A percentile compares a stretch with the other conserved stretches of the same genome.
These are phyloP conservation scores for Melieria omissa DNA, from an alignment of 2,888 invertebrate species.

Conservation along the genomic window DNA sequence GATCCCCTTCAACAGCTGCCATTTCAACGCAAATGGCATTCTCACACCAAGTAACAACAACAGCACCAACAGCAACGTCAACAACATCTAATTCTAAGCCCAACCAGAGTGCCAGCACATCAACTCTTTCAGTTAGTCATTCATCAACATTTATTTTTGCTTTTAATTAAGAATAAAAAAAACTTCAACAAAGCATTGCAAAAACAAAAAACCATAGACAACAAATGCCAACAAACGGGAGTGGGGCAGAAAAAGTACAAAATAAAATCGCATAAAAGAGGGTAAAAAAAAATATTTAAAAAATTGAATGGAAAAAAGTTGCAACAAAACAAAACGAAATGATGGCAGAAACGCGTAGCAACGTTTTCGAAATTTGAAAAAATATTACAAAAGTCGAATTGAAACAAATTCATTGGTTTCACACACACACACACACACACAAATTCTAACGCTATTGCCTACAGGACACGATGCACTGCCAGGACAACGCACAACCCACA, in stretches of 20 bases:
- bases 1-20: no score
- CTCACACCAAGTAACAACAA: no score
- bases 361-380: constrained; percentile 33
- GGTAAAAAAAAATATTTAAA: background rate
- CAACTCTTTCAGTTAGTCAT: no score
- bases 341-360: constrained; percentile 3
- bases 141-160: constrained; percentile 1
- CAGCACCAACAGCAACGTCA: no score
- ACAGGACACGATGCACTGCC: background rate
- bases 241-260: no score
- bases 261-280: background rate
- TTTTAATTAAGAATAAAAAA: constrained; percentile 30
- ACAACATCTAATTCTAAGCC: no score
- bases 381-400: constrained; percentile 32
- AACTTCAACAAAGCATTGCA: background rate
- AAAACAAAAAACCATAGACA: background rate
- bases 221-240: no score
- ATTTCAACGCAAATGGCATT: no score
- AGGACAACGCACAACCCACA: no score
- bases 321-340: background rate
- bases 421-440: background rate
- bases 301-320: background rate
- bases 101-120: no score
- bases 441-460: background rate
- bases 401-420: constrained; percentile 20